Percentiles rank a stretch among this genome's conserved stretches.
These are phyloP conservation scores for Cordilura impudica DNA, from an alignment of 2,888 invertebrate species.

Conservation along the genomic window DNA sequence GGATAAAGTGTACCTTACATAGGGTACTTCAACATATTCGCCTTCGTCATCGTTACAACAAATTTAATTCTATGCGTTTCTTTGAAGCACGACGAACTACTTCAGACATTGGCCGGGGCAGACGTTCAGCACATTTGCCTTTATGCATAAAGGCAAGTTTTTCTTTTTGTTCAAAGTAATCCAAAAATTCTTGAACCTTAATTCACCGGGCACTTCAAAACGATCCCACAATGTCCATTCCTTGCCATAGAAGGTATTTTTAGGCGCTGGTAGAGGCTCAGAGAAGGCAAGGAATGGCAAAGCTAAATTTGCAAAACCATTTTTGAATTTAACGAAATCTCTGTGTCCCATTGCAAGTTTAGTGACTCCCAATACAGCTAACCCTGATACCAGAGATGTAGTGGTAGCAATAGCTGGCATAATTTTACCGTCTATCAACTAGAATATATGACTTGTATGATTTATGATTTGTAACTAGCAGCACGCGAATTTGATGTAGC, in stretches of 20 bases:
- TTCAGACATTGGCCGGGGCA: conserved; percentile 90
- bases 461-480: conserved; percentile 97
- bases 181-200: conserved; percentile 94
- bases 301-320: conserved; percentile 98
- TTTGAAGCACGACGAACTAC: conserved; percentile 95
- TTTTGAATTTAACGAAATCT: conserved; percentile 90
- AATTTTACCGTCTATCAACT: conserved; percentile 96
- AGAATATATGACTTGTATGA: conserved; percentile 92
- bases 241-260: conserved; percentile 91
- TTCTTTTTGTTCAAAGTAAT: conserved; percentile 93
- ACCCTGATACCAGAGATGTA: conserved; percentile 97
- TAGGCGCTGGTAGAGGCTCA: conserved; percentile 92
- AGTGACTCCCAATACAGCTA: conserved; percentile 94
- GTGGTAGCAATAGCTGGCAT: conserved; percentile 99
- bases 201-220: conserved; percentile 91
- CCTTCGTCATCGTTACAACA: conserved; percentile 96
- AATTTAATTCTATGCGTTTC: conserved; percentile 93
- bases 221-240: conserved; percentile 99
- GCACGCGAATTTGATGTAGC: conserved; percentile 98
- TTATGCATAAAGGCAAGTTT: conserved; percentile 97
- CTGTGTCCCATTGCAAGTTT: conserved; percentile 86
- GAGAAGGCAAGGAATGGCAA: conserved; percentile 98
- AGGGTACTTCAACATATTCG: conserved; percentile 98
- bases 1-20: conserved; percentile 92
- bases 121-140: conserved; percentile 90